These are phyloP conservation scores for Hirundo rustica DNA, from an alignment of 2,797 vertebrate species.

Conservation along the genomic window DNA sequence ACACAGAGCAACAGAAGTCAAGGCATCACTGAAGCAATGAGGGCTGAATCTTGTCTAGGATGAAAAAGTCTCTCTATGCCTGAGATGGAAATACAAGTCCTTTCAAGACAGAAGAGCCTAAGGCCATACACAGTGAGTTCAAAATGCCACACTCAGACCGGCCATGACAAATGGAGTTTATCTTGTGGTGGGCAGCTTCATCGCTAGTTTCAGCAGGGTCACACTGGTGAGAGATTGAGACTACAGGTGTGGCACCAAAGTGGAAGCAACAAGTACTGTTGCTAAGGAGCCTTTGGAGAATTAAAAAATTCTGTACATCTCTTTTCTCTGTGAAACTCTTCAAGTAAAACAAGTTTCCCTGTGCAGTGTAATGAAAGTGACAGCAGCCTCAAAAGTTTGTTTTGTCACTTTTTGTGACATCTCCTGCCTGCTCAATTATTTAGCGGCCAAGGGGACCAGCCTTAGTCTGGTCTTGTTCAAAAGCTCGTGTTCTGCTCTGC, in stretches of 20 bases:
- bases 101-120: background rate
- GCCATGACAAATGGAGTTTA: background rate
- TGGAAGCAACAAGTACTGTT: background rate
- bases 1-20: background rate
- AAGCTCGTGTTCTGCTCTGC: background rate
- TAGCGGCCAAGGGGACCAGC: background rate
- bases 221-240: background rate
- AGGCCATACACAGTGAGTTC: background rate
- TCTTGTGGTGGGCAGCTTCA: background rate
- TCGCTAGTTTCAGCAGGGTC: background rate
- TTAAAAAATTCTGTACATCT: background rate
- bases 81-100: background rate
- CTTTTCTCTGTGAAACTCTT: background rate
- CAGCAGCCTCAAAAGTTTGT: background rate
- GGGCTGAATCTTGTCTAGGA: background rate
- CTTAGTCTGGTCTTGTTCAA: background rate
- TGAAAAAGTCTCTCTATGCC: background rate
- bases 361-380: background rate
- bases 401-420: background rate
- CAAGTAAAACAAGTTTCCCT: background rate
- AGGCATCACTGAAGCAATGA: background rate
- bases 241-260: background rate
- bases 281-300: background rate
- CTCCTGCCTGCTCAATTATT: background rate
- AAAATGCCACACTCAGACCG: background rate